Evolutionary conservation across 2,888 invertebrate genomes (phyloP).

Genomic region (Agrochola circellaris): DNA sequence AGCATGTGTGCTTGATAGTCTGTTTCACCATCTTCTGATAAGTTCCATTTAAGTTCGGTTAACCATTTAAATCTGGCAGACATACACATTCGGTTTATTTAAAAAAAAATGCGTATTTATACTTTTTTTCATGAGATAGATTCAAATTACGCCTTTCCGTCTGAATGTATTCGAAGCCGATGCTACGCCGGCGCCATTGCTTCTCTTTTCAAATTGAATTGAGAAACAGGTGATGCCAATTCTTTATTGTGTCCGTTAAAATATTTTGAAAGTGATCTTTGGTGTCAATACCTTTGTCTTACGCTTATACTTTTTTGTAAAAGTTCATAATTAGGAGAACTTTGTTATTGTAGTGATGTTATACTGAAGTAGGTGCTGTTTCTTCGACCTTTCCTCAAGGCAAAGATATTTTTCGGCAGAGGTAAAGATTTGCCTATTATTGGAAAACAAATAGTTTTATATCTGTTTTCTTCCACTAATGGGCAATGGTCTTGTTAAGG

Average conservation of each 20-base stretch:
- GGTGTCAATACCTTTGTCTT: background rate
- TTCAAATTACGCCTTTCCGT: constrained; percentile 16
- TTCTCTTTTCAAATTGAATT: constrained; percentile 68
- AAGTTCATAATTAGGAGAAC: background rate
- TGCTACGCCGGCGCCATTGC: constrained; percentile 62
- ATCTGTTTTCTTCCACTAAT: background rate
- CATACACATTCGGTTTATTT: background rate
- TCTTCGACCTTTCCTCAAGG: background rate
- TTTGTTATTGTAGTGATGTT: no score
- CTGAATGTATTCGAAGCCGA: constrained; percentile 38
- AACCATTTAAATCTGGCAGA: background rate
- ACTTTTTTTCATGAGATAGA: background rate
- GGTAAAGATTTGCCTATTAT: background rate
- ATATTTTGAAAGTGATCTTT: constrained; percentile 43
- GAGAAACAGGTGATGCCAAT: constrained; percentile 50
- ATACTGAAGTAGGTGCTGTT: background rate
- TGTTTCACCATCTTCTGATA: background rate
- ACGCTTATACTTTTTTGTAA: background rate
- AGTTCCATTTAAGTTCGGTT: background rate
- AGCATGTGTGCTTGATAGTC: background rate
- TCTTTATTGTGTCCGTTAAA: constrained; percentile 33
- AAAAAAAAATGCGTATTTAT: background rate
- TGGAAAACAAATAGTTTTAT: background rate
- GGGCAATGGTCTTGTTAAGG: background rate
- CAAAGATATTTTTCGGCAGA: background rate